Conservation (phyloP, 2,888 invertebrate genomes). For the Myopa tessellatipennis region DNA sequence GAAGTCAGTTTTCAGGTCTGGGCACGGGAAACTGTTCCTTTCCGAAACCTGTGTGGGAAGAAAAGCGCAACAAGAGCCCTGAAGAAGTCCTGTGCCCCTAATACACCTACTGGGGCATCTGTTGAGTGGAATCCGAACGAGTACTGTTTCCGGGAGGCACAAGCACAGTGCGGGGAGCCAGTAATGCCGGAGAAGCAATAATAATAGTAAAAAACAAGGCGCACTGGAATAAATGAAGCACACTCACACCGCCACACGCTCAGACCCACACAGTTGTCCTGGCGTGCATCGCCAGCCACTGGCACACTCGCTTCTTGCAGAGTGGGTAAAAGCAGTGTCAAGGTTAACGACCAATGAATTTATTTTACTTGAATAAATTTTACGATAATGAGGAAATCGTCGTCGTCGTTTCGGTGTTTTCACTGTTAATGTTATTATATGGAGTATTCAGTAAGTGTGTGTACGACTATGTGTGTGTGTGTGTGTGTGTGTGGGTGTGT, state of each 20-base stretch:
- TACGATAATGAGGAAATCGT: slow-evolving; percentile 67
- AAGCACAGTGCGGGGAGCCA: not conserved
- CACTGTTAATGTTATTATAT: slow-evolving; percentile 35
- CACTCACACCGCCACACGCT: slow-evolving; percentile 30
- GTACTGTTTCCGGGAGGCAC: too few relatives aligned
- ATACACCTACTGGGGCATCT: not conserved
- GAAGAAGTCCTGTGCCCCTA: not conserved
- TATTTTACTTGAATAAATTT: slow-evolving; percentile 69
- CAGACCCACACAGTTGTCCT: slow-evolving; percentile 38
- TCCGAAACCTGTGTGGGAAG: too few relatives aligned
- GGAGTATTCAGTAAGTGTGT: slow-evolving; percentile 31
- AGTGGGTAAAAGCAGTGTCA: slow-evolving; percentile 65
- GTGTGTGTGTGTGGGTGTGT: slow-evolving; percentile 26
- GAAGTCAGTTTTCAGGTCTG: too few relatives aligned
- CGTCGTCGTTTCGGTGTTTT: slow-evolving; percentile 46
- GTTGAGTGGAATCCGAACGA: not conserved
- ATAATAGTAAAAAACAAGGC: slow-evolving; percentile 40
- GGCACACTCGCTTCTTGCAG: slow-evolving; percentile 33
- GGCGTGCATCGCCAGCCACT: slow-evolving; percentile 33
- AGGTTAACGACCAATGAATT: slow-evolving; percentile 70
- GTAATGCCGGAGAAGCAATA: slow-evolving; percentile 6
- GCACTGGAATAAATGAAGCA: slow-evolving; percentile 42
- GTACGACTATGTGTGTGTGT: slow-evolving; percentile 7
- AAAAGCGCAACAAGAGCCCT: too few relatives aligned
- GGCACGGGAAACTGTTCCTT: too few relatives aligned